Conservation (phyloP, 2,888 invertebrate genomes). For the Lycophotia porphyrea region DNA sequence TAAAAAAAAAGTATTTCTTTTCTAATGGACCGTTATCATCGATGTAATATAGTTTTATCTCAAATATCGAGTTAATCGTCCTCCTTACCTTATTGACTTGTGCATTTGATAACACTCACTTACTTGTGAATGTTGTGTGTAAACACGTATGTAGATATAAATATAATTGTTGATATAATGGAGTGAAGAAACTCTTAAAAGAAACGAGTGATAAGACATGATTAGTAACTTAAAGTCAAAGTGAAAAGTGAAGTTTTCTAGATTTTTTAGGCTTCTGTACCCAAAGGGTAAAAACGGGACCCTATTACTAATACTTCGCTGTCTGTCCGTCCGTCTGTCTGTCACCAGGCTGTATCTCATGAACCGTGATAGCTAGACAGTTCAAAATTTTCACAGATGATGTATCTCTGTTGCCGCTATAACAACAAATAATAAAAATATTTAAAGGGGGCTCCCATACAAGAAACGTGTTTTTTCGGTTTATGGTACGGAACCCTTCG, state of each 20-base stretch:
- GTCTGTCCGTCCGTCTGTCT: too few relatives aligned
- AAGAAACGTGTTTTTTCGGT: too few relatives aligned
- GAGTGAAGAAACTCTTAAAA: conserved; percentile 15
- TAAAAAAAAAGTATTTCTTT: conserved; percentile 1
- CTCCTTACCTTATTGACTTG: conserved; percentile 58
- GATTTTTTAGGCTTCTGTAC: background rate
- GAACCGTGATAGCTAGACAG: too few relatives aligned
- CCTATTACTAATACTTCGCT: too few relatives aligned
- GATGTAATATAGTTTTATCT: conserved; percentile 55
- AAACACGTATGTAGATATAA: conserved; percentile 28
- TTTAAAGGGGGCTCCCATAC: too few relatives aligned
- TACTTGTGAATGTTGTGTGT: conserved; percentile 26
- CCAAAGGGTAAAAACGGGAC: too few relatives aligned
- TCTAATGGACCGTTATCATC: conserved; percentile 33
- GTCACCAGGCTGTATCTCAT: too few relatives aligned
- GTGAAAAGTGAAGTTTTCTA: background rate
- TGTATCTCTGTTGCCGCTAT: too few relatives aligned
- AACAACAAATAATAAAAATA: too few relatives aligned
- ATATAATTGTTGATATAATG: conserved; percentile 34
- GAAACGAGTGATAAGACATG: conserved; percentile 2
- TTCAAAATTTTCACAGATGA: too few relatives aligned
- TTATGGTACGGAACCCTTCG: too few relatives aligned
- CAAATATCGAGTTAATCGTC: conserved; percentile 55
- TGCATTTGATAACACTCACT: conserved; percentile 52
- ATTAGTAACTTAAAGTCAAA: background rate